Evolutionary conservation across 2,113 vertebrate species (phyloP), one percentile per base, ranked within the genome.

Genomic region (Proteles cristata): DNA sequence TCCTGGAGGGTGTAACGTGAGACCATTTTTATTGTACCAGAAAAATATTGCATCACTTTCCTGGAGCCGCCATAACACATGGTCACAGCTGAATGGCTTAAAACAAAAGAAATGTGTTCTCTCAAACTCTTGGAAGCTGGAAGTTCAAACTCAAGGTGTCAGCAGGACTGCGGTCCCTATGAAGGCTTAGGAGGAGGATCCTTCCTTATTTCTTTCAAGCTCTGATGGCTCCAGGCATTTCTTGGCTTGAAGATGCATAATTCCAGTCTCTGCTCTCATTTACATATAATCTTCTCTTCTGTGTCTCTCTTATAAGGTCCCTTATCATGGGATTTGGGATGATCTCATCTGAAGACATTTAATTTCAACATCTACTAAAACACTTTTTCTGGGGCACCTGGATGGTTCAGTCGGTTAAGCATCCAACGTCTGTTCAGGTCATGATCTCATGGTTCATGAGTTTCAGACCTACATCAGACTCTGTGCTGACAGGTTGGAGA

Each of bases 391-490:
- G 7, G 21, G 8, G 58, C 0, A 2, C 21, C 2, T 61, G 58
- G 58, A 21, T 61, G 58, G 58, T 21, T 21, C 21, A 61, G 58
- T 61, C 7, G 17, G 58, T 21, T 61, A 23, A 23, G 58, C 21
- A 23, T 61, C 58, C 7, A 2, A 23, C 58, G 23, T 61, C 7
- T 0, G 58, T 21, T 61, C 58, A 61, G 21, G 58, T 61, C 58
- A 61, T 23, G 58, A 23, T 61, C 58, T 61, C 21, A 23, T 17
- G 21, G 21, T 25, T 61, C 8, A 8, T 61, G 8, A 9, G 58
- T 61, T 61, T 0, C 7, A 10, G 21, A 7, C 58, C 58, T 0
- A 8, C 0, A 8, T 61, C 2, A 2, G 8, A 17, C 7, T 61
- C 58, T 23, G 8, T 61, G 58, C 58, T 61, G 8, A 23, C 58